Base-by-base conservation (phyloP, 2,888 invertebrate species). In the Tineola bisselliella region DNA sequence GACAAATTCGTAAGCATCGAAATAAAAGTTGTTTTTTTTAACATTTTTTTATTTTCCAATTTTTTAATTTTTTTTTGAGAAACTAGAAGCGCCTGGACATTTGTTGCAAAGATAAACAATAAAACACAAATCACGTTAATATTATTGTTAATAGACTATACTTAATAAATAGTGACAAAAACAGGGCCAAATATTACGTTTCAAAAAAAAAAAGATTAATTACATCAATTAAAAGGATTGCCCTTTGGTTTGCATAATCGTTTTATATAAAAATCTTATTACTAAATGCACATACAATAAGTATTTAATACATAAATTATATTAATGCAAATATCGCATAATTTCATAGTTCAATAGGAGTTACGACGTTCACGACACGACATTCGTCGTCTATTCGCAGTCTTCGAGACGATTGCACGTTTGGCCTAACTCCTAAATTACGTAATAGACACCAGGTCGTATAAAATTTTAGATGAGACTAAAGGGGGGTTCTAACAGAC, bases 71-170 rank as follows among this genome's bases (percentile, higher is more conserved):
- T 38, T 38, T 38, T 38, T 10, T 38, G 38, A 6, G 13, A 48
- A 48, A 48, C 48, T 8, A 1, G 48, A 15, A 48, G 48, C 48
- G 48, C 48, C 48, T 48, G 48, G 48, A 48, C 48, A 48, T 17
- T 38, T 43, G 43, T 13, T 43, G 8, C 8, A 43, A n/a, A n/a
- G 43, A 12, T 43, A 43, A 43, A 48, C 15, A 38, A n/a, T n/a
- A 15, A 48, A 48, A 48, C 48, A 48, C 17, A 48, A 48, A 48
- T 6, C 8, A 48, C n/a, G 48, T 48, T 48, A 48, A 17, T 6
- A 15, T n/a, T 48, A 48, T 48, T 48, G 48, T 48, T 48, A 48
- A 48, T 48, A 48, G n/a, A 48, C 48, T 48, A 48, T 48, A n/a
- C 48, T 48, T 48, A 48, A 17, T 48, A 48, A 13, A 48, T 48